Conservation (phyloP, 2,113 vertebrate species). For the Papio anubis region DNA sequence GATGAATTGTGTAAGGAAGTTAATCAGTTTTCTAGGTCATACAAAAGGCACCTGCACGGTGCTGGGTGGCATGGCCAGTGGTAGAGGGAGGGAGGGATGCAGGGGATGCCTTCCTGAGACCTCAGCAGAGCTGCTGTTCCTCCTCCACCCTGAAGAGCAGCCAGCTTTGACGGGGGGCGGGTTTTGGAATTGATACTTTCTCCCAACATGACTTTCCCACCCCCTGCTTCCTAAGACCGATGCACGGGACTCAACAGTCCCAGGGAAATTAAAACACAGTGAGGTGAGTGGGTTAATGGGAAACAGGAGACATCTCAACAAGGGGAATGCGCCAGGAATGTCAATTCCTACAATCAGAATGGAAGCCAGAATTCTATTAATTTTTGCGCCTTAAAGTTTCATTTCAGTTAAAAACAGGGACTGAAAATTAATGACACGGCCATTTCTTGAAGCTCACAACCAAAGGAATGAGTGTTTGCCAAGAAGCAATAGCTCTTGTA, state of each 20-base stretch:
- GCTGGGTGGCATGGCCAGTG: accelerated
- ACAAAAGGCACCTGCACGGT: background rate
- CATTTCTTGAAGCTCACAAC: background rate
- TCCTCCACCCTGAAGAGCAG: background rate
- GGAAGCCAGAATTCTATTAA: background rate
- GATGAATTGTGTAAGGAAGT: background rate
- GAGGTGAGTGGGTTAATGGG: background rate
- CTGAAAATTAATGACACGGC: background rate
- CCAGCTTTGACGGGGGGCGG: background rate
- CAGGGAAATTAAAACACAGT: too few relatives aligned
- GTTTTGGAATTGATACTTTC: background rate
- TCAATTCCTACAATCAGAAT: background rate
- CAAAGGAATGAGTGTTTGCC: background rate
- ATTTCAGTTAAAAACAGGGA: background rate
- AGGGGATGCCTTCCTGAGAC: background rate
- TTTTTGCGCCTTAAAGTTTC: background rate
- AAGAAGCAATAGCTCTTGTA: background rate
- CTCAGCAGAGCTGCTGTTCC: background rate
- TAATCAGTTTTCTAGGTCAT: constrained; percentile 66
- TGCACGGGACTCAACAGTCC: background rate
- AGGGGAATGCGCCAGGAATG: background rate
- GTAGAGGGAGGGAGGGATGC: background rate
- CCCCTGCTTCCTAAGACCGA: background rate
- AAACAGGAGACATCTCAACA: background rate
- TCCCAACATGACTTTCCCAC: background rate